These are phyloP conservation scores for Drosophila fuyamai DNA, from an alignment of 1,140 invertebrate genomes.

Conservation along the genomic window DNA sequence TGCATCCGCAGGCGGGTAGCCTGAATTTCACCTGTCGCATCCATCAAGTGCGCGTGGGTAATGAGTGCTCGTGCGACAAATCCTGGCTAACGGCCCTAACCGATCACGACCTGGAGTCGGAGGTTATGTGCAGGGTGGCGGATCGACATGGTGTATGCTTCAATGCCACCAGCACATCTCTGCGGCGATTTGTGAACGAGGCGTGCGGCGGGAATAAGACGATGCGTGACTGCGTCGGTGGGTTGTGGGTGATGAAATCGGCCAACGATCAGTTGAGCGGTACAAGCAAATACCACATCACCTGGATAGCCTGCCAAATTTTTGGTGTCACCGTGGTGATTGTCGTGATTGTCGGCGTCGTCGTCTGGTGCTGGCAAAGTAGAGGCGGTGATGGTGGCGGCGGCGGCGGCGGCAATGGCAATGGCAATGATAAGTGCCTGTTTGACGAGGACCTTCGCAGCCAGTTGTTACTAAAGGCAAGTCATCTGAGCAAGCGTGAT, in stretches of 20 bases:
- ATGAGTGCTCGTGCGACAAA: conserved; percentile 55
- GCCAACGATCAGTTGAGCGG: conserved; percentile 9
- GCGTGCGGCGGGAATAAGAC: conserved; percentile 60
- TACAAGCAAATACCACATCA: not conserved
- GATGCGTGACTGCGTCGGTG: conserved; percentile 50
- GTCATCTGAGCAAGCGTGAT: not conserved
- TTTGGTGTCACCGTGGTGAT: not conserved
- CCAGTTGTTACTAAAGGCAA: not conserved
- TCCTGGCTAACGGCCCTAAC: conserved; percentile 46
- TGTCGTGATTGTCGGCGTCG: fast-evolving
- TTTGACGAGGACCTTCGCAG: not conserved
- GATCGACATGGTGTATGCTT: conserved; percentile 54
- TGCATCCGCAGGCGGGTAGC: conserved; percentile 44
- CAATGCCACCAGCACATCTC: conserved; percentile 60
- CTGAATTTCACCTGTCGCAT: conserved; percentile 71
- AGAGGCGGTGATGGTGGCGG: too few relatives aligned
- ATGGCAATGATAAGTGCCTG: not conserved
- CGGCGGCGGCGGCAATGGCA: not conserved
- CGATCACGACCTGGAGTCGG: conserved; percentile 68
- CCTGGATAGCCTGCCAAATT: not conserved
- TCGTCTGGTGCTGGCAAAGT: too few relatives aligned
- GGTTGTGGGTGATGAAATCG: conserved; percentile 13
- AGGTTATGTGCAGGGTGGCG: conserved; percentile 60
- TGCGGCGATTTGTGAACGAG: conserved; percentile 57
- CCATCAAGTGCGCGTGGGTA: conserved; percentile 44